A percentile compares a stretch with the other conserved stretches of the same genome.
These are phyloP conservation scores for Parascotia fuliginaria DNA, from an alignment of 2,888 invertebrate genomes.

Conservation along the genomic window DNA sequence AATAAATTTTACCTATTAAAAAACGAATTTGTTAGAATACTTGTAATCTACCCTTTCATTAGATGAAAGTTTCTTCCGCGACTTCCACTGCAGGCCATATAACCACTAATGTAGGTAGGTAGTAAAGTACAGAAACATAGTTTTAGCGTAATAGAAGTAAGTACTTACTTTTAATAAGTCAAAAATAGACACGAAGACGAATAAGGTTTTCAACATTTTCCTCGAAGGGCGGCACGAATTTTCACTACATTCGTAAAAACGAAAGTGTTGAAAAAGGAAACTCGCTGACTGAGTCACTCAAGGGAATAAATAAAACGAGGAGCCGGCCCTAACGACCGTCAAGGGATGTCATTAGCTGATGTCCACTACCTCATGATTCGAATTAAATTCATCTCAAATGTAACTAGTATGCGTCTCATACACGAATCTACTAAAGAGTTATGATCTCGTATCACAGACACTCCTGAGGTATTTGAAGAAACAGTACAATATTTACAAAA, in stretches of 20 bases:
- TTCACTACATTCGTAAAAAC: constrained; percentile 55
- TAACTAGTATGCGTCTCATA: no score
- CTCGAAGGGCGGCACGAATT: constrained; percentile 32
- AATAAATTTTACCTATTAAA: no score
- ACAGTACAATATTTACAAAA: no score
- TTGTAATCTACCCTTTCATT: no score
- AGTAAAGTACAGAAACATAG: no score
- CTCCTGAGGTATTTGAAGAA: no score
- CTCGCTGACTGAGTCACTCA: constrained; percentile 72
- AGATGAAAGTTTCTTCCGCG: no score
- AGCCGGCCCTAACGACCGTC: constrained; percentile 71
- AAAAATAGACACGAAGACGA: not conserved
- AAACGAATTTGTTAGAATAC: no score
- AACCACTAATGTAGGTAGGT: not conserved
- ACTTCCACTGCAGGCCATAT: no score
- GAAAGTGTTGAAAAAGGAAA: constrained; percentile 51
- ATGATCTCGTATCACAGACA: no score
- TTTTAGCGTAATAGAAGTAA: not conserved
- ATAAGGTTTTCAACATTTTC: not conserved
- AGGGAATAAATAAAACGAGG: constrained; percentile 76
- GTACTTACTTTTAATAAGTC: not conserved
- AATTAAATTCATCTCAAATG: constrained; percentile 57
- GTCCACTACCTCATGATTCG: constrained; percentile 71
- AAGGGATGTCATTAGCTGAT: constrained; percentile 76
- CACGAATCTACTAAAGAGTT: no score